Evolutionary conservation across 2,888 invertebrate genomes (phyloP), one percentile per base, ranked within the genome.

Genomic region (Apocheima hispidaria): DNA sequence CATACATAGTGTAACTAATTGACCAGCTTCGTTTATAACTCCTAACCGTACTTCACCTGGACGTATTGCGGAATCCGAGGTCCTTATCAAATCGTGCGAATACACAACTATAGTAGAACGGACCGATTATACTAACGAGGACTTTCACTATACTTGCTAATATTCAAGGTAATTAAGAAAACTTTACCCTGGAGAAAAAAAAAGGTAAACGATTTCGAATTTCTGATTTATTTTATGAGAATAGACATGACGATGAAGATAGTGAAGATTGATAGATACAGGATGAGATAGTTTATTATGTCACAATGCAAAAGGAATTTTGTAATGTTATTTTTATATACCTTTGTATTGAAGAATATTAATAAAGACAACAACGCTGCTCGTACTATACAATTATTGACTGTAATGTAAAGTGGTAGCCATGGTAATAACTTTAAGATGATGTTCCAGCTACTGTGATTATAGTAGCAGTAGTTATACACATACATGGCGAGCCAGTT

Each of bases 91-190:
- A 79, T 84, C 82, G 84, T 86, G 83, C 82, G 82, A 84, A 86
- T 81, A 81, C 78, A 86, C 81, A 74, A 77, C 77, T 79, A 72
- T 78, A 61, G 59, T 50, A 73, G 71, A 78, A 81, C 79, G 77
- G 74, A 84, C 83, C 87, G 90, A 89, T 92, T 90, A 89, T 63
- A 83, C 86, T 87, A 88, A 90, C 88, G 86, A 91, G 82, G 77
- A 90, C 92, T 91, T 91, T 92, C 90, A 88, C 91, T 88, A 73
- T 66, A 62, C 69, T 74, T 80, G 84, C 87, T 87, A 87, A 70
- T 84, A 80, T 89, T 88, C 89, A 89, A 90, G 88, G 90, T 86
- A 76, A 86, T 82, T 75, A 72, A 81, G 74, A 78, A 71, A 81
- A 81, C 75, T 76, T 81, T 78, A 35, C 79, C 79, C 73, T 79